Base-by-base conservation (phyloP, 2,888 invertebrate species). In the Synanthedon andrenaeformis region DNA sequence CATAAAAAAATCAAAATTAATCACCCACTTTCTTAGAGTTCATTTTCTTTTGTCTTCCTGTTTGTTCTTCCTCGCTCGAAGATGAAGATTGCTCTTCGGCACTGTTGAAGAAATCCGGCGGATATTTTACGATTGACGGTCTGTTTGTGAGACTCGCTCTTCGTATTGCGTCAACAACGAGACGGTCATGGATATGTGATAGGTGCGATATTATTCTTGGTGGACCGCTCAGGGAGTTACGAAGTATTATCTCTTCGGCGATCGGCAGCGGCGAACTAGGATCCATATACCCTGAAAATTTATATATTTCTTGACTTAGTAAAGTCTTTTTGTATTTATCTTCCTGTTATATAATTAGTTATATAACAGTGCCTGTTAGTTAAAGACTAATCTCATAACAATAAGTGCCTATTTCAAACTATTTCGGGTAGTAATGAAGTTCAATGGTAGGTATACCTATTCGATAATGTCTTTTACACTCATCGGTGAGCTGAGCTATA, bases 81-180 rank as follows among this genome's bases (percentile, higher is more conserved):
- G 83, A 84, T 0, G 85, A 83, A 0, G 81, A 76, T 0, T 76
- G 69, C 12, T 77, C 76, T 42, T 69, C 76, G 1, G 74, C 73
- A 3, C 63, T 69, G 50, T 79, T 78, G 69, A 87, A 87, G 62
- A 72, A 88, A 56, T 84, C 74, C 1, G 82, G 66, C 0, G 87
- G 87, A 54, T 86, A 88, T 54, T 83, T 88, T 4, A 79, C 76
- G 1, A 75, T 67, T 0, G 82, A 77, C 0, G 84, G 82, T 51
- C 84, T 63, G 49, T 78, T 69, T 2, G 82, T 81, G 1, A 84
- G 67, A 52, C 87, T 87, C 3, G 84, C 84, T 53, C 87, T 64
- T 51, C 79, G 63, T 10, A 87, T 70, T 0, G 87, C 87, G 57
- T 87, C 87, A 0, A 69, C 83, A 1, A 86, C 85, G 4, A 87